Base-by-base conservation (phyloP, 92 coral and sea anemone genomes). In the Phymanthus crucifer region DNA sequence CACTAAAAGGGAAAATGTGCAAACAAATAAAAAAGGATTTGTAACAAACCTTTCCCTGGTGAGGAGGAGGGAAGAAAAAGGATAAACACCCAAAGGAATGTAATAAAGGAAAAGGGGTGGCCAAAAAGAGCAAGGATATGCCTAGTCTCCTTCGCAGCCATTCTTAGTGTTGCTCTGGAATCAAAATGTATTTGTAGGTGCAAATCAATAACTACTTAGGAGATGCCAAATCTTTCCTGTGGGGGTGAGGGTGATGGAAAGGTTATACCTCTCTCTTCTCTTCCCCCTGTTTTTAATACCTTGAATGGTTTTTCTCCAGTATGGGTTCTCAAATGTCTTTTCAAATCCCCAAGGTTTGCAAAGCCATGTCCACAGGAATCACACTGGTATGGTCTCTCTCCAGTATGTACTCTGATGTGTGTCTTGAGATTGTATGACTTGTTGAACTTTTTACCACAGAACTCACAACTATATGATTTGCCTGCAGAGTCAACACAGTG, bases 251-350 rank as follows among this genome's bases (percentile, higher is more conserved):
- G n/a, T n/a, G n/a, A n/a, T n/a, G n/a, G n/a, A n/a, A n/a, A n/a
- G n/a, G n/a, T n/a, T n/a, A n/a, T n/a, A n/a, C n/a, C n/a, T n/a
- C n/a, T n/a, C n/a, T n/a, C n/a, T n/a, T n/a, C n/a, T n/a, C n/a
- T n/a, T 1, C 26, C 64, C 27, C 64, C 64, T 54, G 4, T 54
- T 66, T 2, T 72, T 47, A 86, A 86, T 70, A 95, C 99, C 70
- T 87, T 95, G 45, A 93, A 95, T 45, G 99, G 99, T 76, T 95
- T 95, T 72, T 95, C 99, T 74, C 99, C 99, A 0, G 99, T 95
- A 81, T 95, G 99, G 19, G 99, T 95, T 50, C 99, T 77, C 17
- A 93, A 87, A 74, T 95, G 99, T 72, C 99, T 84, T 76, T 95
- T 95, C 64, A 95, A 91, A 71, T 95, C 99, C 5, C 99, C 99